These are phyloP conservation scores for Parazoanthus swiftii DNA, from an alignment of 92 coral and sea anemone species.

Conservation along the genomic window DNA sequence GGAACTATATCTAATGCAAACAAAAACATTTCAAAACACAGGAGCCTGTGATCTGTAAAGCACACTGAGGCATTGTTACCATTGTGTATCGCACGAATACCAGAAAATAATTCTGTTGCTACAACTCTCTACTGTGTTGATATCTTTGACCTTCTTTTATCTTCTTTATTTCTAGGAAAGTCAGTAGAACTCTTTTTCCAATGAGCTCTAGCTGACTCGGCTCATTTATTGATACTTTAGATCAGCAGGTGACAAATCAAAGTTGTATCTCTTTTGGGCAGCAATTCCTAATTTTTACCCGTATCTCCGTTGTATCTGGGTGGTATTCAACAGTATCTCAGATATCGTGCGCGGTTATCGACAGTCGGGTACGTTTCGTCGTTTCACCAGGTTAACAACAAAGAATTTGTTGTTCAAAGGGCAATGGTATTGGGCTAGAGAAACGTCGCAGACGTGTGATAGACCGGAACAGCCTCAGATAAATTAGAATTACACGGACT, in stretches of 20 bases:
- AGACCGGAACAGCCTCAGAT: constrained; percentile 13
- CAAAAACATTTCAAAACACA: neutral
- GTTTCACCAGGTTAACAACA: neutral
- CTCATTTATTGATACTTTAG: neutral
- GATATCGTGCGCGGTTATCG: neutral
- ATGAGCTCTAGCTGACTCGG: neutral
- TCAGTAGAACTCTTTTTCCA: neutral
- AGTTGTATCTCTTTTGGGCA: neutral
- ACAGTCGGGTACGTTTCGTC: neutral
- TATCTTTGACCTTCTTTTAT: neutral
- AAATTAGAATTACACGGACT: too few species aligned
- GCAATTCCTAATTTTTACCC: neutral
- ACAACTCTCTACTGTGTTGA: neutral
- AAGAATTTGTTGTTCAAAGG: neutral
- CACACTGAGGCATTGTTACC: neutral
- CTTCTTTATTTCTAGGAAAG: neutral
- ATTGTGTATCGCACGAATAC: neutral
- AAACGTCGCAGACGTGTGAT: constrained; percentile 14
- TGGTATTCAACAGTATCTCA: neutral
- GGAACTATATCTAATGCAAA: constrained; percentile 7
- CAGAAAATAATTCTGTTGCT: constrained; percentile 24
- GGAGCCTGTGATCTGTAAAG: constrained; percentile 6
- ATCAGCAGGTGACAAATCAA: constrained; percentile 28
- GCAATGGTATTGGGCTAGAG: neutral
- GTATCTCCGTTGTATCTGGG: constrained; percentile 26